phyloP scores from a whole-genome alignment of 2,113 vertebrate genomes.

The Paradisaea rubra region DNA sequence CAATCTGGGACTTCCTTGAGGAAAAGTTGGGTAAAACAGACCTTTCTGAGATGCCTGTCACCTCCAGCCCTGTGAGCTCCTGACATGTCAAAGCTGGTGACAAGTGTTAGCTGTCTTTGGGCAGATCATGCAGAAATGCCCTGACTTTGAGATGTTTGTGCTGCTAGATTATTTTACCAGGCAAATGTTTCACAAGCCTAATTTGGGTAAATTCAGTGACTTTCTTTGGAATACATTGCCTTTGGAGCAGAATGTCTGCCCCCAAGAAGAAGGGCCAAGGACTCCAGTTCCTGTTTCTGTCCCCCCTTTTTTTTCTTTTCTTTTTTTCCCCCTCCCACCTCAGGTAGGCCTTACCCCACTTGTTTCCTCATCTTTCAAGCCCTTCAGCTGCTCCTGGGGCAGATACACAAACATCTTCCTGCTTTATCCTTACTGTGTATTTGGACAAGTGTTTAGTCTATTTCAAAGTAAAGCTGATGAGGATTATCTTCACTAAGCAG shows the following conservation, averaged over 20 bases:
- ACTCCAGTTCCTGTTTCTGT: background rate
- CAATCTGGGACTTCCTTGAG: background rate
- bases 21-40: background rate
- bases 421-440: background rate
- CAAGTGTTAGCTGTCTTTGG: background rate
- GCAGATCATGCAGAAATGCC: background rate
- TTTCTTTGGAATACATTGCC: background rate
- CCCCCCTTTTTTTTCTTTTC: background rate
- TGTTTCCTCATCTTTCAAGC: background rate
- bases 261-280: fast-evolving
- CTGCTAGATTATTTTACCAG: background rate
- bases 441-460: background rate
- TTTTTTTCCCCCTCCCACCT: too few relatives aligned
- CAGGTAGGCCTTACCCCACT: background rate
- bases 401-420: background rate
- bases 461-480: background rate
- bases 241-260: background rate
- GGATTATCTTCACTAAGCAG: background rate
- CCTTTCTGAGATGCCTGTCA: background rate
- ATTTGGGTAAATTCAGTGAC: background rate
- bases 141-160: background rate
- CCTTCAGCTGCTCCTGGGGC: background rate
- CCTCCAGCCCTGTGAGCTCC: background rate
- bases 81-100: background rate
- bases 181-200: background rate